Evolutionary conservation across 2,797 vertebrate genomes (phyloP), one percentile per base, ranked within the genome.

Genomic region (Hypotaenidia okinawae): DNA sequence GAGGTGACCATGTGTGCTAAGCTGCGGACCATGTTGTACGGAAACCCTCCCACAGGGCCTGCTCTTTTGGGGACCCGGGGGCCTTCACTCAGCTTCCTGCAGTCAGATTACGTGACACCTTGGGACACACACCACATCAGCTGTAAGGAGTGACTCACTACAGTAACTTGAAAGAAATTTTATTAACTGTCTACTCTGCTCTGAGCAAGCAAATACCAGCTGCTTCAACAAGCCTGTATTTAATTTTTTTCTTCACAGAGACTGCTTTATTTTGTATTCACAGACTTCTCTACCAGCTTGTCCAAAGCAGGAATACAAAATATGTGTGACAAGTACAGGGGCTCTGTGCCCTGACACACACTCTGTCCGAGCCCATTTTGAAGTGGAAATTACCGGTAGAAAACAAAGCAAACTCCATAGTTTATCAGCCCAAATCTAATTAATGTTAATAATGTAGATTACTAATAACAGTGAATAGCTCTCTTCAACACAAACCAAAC

Each of bases 161-260:
- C 57, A 74, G 87, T 81, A 95, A 90, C 57, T 67, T 76, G 81
- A 90, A 30, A 2, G 3, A 77, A 76, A 93, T 93, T 96, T 91
- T 94, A 93, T 96, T 96, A 97, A 88, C 76, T 91, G 32, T 70
- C 87, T 90, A 25, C 68, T 89, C 47, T 75, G 51, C 66, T 89
- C 79, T 74, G 59, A 89, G 83, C 0, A 4, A 77, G 72, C 93
- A 82, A 96, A 86, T 67, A 95, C 58, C 86, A 94, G 74, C 74
- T 93, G 23, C 93, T 97, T 87, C 94, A 93, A 77, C 59, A 94
- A 96, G 63, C 11, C 28, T 79, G 86, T 84, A 61, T 84, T 64
- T 88, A 97, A 81, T 28, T 78, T 70, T 89, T 89, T 88, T 90
- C 59, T 83, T 89, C 94, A 62, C 84, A 93, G 91, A 86, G 68